phyloP scores from a whole-genome alignment of 2,113 vertebrate genomes.

The Percopsis transmontana region DNA sequence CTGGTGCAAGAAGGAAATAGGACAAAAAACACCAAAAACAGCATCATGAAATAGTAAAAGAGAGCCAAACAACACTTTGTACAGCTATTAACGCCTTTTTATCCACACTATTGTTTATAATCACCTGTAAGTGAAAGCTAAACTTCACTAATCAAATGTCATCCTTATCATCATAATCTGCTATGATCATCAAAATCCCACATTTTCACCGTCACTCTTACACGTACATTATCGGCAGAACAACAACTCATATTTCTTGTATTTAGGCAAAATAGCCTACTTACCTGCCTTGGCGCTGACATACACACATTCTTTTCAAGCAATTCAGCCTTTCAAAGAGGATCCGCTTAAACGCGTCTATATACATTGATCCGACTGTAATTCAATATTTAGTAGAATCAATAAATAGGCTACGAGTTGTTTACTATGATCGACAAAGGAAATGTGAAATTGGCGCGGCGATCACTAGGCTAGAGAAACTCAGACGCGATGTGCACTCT shows the following conservation, averaged over 20 bases:
- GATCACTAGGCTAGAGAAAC: constrained; percentile 56
- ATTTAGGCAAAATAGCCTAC: constrained; percentile 70
- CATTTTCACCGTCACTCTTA: constrained; percentile 15
- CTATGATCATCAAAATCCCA: constrained; percentile 38
- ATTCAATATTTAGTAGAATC: constrained; percentile 36
- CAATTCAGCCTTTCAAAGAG: constrained; percentile 80
- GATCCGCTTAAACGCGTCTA: constrained; percentile 83
- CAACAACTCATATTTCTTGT: constrained; percentile 33
- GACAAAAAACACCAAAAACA: neutral
- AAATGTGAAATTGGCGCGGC: constrained; percentile 24
- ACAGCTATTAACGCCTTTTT: constrained; percentile 1
- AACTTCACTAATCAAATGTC: constrained; percentile 32
- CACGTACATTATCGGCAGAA: constrained; percentile 18
- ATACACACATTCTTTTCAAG: constrained; percentile 83
- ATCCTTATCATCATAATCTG: constrained; percentile 45
- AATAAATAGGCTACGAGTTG: constrained; percentile 28
- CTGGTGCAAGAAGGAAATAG: constrained; percentile 8
- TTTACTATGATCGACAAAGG: neutral
- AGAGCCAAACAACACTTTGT: constrained; percentile 31
- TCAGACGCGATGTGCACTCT: constrained; percentile 69
- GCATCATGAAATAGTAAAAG: neutral
- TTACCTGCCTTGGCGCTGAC: constrained; percentile 81
- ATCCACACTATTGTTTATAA: constrained; percentile 4
- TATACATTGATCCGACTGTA: constrained; percentile 78
- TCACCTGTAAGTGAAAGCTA: neutral